Evolutionary conservation across 2,113 vertebrate species (phyloP).

Genomic region (Cervus canadensis): DNA sequence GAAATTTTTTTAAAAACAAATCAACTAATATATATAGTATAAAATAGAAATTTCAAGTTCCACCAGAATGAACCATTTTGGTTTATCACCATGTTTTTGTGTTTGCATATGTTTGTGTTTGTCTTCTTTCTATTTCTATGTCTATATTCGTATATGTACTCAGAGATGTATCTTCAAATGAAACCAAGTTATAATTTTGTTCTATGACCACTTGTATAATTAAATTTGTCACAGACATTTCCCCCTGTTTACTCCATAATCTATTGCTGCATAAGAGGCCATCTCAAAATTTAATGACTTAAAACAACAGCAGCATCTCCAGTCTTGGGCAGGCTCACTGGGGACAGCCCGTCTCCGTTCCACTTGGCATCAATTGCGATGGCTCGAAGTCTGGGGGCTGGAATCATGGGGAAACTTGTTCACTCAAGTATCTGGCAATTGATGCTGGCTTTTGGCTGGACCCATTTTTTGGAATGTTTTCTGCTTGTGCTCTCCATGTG

Average conservation of each 20-base stretch:
- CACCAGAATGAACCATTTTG: background rate
- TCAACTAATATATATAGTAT: background rate
- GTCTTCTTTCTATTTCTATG: background rate
- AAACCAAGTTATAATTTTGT: background rate
- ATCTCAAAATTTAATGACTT: background rate
- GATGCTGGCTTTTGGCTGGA: background rate
- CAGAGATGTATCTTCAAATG: background rate
- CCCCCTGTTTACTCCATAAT: background rate
- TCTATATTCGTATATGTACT: background rate
- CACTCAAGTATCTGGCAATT: background rate
- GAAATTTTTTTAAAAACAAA: background rate
- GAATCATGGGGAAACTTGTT: background rate
- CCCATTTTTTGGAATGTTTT: background rate
- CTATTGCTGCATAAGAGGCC: background rate
- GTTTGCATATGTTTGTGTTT: background rate
- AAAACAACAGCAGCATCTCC: background rate
- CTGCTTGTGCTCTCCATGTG: background rate
- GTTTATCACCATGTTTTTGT: background rate
- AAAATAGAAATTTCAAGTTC: background rate
- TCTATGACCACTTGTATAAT: background rate
- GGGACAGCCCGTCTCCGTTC: too few relatives aligned
- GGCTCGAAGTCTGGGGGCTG: background rate
- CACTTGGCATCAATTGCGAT: background rate
- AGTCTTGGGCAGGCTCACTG: background rate
- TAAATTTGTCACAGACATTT: background rate